Percentiles rank a stretch among this genome's conserved stretches.
phyloP scores from a whole-genome alignment of 2,797 vertebrate species.

The Labroides dimidiatus region DNA sequence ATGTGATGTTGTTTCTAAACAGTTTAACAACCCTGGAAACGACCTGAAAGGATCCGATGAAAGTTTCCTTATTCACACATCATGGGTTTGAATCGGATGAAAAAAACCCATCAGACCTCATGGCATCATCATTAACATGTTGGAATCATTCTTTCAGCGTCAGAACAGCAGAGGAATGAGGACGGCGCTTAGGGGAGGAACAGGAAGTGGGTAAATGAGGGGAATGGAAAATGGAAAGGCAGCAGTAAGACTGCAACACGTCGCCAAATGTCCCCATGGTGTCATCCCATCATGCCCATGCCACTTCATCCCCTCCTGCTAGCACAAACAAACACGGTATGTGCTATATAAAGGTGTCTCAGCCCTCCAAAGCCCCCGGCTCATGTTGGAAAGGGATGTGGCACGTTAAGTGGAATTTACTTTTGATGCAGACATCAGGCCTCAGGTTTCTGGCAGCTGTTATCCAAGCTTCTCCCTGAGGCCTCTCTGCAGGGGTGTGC shows the following conservation, averaged over 20 bases:
- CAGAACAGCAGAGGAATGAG: slow-evolving; percentile 54
- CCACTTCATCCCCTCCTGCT: slow-evolving; percentile 52
- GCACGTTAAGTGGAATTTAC: slow-evolving; percentile 86
- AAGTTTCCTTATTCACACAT: too few relatives aligned
- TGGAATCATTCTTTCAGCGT: slow-evolving; percentile 44
- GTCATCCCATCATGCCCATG: slow-evolving; percentile 35
- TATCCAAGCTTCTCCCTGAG: slow-evolving; percentile 69
- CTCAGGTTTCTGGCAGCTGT: slow-evolving; percentile 80
- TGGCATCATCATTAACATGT: too few relatives aligned
- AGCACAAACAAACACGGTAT: slow-evolving; percentile 78
- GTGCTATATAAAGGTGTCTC: slow-evolving; percentile 80
- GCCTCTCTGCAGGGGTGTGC: slow-evolving; percentile 59
- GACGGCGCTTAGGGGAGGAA: slow-evolving; percentile 3
- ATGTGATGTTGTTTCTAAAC: too few relatives aligned
- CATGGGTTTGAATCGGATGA: too few relatives aligned
- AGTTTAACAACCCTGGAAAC: too few relatives aligned
- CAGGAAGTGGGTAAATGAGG: slow-evolving; percentile 37
- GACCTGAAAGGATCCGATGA: too few relatives aligned
- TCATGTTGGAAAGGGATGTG: slow-evolving; percentile 79
- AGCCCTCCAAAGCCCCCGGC: slow-evolving; percentile 66
- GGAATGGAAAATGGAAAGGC: slow-evolving; percentile 65
- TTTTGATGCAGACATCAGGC: slow-evolving; percentile 82
- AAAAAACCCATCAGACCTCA: too few relatives aligned
- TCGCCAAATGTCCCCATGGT: slow-evolving; percentile 50
- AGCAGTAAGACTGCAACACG: slow-evolving; percentile 38